Evolutionary conservation across 2,797 vertebrate species (phyloP), one percentile per base, ranked within the genome.

Genomic region (Thamnophis elegans): DNA sequence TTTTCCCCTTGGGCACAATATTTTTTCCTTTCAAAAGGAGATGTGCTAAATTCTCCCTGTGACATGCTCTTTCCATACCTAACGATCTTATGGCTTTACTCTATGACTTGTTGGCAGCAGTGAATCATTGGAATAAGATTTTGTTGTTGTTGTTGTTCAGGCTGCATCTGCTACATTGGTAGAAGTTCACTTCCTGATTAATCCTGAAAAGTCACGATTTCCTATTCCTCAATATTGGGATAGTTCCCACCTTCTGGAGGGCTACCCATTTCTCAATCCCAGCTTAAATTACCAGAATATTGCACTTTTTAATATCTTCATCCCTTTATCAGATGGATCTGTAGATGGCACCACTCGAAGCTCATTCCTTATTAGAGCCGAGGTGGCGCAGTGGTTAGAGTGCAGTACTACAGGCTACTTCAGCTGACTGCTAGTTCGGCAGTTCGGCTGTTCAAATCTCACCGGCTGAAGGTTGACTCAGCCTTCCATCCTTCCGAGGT

Each of bases 51-150:
- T 47, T n/a, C 36, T 68, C 5, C 32, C 88, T 4, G 12, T 91
- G 90, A 89, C 32, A 42, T 10, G 28, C 28, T 65, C 42, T 93
- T 91, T 91, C 92, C 92, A n/a, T 91, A 42, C 58, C 58, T 55
- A 22, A 32, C 14, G 55, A 42, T 7, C 92, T 91, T 51, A 36
- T 93, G 92, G n/a, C n/a, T 25, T 20, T 93, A 85, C 18, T 59
- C 55, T 9, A 6, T 85, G 56, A 47, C 86, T 62, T 62, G 73
- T 82, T 47, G 68, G 86, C 47, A 56, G 47, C 32, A 32, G 51
- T 91, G 92, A 91, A 47, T 93, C 92, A 93, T 11, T 25, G 12
- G 56, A 60, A 53, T 58, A 47, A 55, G 26, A n/a, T 51, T 42
- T 25, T 62, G 36, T 36, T 78, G 42, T 28, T 86, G 8, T n/a